Base-by-base conservation (phyloP, 2,113 vertebrate genomes). In the Ascaphus truei region DNA sequence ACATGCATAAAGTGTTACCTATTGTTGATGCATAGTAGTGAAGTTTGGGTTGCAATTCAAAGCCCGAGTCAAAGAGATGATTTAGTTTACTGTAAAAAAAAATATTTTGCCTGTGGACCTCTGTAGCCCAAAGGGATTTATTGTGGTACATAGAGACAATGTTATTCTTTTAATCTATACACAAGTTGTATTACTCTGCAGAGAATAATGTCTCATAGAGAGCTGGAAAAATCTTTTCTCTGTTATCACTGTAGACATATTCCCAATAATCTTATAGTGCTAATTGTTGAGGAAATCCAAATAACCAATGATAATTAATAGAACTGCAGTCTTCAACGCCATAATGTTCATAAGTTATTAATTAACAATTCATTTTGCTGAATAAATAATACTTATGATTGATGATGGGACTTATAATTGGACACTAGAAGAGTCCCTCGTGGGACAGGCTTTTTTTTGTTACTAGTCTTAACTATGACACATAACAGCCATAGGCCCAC, bases 321-420 rank as follows among this genome's bases (percentile, higher is more conserved):
- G 93, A 87, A 86, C 90, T 92, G 90, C 90, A 92, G 90, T 89
- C 90, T 94, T 95, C 85, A 87, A 96, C 94, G 94, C 94, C 94
- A 95, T 95, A 96, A 98, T 93, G 95, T 93, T 96, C 95, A 98
- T 99, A 94, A 98, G 97, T 98, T 98, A 98, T 98, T 98, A 99
- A 99, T 98, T 98, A 98, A 93, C 93, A 98, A 95, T 97, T 96
- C 93, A 93, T 95, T 96, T 96, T 90, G 85, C 92, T 96, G 94
- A 96, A 98, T 98, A 98, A 99, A 98, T 98, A 98, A 95, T 93
- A 90, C 91, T 96, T 89, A 94, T 96, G 96, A 99, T 99, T 96
- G 93, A 98, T 98, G 95, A 95, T 94, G 87, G 92, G 95, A 94
- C 91, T 95, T 95, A 90, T 96, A 98, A 98, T 97, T 97, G 94